Conservation (phyloP, 2,113 vertebrate species). For the Toxotes chatareus region DNA sequence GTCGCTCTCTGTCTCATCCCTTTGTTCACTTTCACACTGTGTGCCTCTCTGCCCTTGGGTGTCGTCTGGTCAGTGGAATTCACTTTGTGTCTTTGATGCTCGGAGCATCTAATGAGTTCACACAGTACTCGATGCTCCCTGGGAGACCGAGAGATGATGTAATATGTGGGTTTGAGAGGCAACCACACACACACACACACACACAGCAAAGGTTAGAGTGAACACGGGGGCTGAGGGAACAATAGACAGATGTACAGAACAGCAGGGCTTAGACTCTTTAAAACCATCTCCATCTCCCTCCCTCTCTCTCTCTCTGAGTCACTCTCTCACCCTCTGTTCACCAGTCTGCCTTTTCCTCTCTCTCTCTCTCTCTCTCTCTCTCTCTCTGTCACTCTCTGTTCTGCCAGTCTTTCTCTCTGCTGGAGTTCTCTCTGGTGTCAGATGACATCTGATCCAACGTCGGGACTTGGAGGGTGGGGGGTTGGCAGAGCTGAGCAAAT, state of each 20-base stretch:
- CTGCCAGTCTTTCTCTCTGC: background rate
- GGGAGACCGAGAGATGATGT: constrained; percentile 63
- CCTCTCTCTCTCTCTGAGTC: background rate
- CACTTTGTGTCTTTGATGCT: constrained; percentile 44
- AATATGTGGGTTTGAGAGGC: constrained; percentile 61
- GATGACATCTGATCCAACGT: constrained; percentile 2
- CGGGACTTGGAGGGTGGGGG: too few species aligned
- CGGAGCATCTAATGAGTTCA: constrained; percentile 57
- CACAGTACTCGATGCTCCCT: constrained; percentile 33
- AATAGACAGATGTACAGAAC: constrained; percentile 21
- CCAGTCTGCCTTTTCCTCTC: background rate
- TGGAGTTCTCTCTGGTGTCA: background rate
- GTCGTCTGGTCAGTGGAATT: constrained; percentile 45
- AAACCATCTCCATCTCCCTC: background rate
- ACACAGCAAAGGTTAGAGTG: constrained; percentile 9
- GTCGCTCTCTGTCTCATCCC: background rate
- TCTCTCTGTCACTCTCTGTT: background rate
- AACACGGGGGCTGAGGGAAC: constrained; percentile 16
- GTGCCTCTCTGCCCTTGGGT: constrained; percentile 32
- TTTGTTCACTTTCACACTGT: constrained; percentile 28
- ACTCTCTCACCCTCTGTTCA: background rate
- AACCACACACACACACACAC: constrained; percentile 32
- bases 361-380: background rate
- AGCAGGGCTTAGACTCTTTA: background rate
- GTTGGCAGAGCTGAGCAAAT: background rate